Evolutionary conservation across 2,888 invertebrate species (phyloP).

Genomic region (Amphipyra berbera): DNA sequence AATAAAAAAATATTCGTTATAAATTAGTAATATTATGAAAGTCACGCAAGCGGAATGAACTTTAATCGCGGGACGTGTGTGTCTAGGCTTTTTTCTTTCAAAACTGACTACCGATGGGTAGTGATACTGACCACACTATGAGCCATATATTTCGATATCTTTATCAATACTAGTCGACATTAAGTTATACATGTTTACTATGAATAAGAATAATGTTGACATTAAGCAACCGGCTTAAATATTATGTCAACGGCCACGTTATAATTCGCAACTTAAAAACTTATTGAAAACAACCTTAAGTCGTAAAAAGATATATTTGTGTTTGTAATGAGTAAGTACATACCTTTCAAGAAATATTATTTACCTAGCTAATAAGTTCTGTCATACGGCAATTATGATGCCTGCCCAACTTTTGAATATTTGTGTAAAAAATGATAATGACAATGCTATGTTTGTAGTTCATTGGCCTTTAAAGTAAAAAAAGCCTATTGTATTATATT

Average conservation of each 20-base stretch:
- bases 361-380: too few relatives aligned
- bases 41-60: constrained; percentile 24
- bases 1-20: constrained; percentile 2
- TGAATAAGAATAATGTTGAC: constrained; percentile 11
- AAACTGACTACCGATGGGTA: constrained; percentile 41
- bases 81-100: constrained; percentile 40
- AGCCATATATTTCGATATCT: constrained; percentile 5
- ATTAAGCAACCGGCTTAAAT: background rate
- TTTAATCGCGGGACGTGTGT: constrained; percentile 42
- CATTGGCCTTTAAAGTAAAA: background rate
- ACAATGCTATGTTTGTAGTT: constrained; percentile 1
- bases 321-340: too few relatives aligned
- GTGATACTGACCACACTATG: constrained; percentile 9
- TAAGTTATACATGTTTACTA: constrained; percentile 12
- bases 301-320: too few relatives aligned
- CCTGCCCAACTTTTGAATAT: too few relatives aligned
- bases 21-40: constrained; percentile 13
- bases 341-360: too few relatives aligned
- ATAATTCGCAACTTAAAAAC: too few relatives aligned
- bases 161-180: background rate
- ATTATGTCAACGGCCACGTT: too few relatives aligned
- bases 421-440: too few relatives aligned
- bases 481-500: constrained; percentile 1
- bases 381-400: too few relatives aligned
- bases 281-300: too few relatives aligned